These are phyloP conservation scores for Chaetoderma sp. DNA, from an alignment of 2,888 invertebrate genomes.

Conservation along the genomic window DNA sequence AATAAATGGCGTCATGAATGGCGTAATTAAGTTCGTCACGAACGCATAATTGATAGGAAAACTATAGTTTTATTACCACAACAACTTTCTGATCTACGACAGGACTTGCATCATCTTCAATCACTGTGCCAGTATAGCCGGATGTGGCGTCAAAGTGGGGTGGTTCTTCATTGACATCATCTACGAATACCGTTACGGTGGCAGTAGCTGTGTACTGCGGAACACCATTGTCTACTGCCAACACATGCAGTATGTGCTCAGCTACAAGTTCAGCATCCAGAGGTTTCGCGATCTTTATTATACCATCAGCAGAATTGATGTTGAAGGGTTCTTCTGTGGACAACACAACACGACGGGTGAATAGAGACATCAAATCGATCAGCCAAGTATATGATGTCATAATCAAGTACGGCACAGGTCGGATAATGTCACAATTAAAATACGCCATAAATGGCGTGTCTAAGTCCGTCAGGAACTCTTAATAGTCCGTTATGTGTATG, in stretches of 20 bases:
- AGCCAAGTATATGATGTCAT: too few species aligned
- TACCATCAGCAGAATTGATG: neutral
- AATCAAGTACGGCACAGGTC: too few species aligned
- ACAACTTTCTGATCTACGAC: constrained; percentile 20
- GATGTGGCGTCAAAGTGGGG: constrained; percentile 27
- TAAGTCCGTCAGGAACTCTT: too few species aligned
- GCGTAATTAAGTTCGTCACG: too few species aligned
- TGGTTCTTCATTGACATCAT: constrained; percentile 37
- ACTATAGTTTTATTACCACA: too few species aligned
- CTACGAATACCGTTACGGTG: constrained; percentile 24
- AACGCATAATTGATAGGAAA: too few species aligned
- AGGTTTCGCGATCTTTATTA: neutral
- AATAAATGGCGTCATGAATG: too few species aligned
- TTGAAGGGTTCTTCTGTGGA: neutral
- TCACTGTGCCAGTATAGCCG: constrained; percentile 28
- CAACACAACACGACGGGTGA: too few species aligned
- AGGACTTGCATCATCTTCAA: constrained; percentile 29
- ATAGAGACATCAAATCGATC: too few species aligned
- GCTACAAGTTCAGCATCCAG: neutral
- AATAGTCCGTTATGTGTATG: too few species aligned
- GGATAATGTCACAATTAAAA: too few species aligned
- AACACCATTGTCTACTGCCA: constrained; percentile 12
- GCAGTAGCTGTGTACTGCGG: constrained; percentile 23
- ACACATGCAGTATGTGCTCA: constrained; percentile 5
- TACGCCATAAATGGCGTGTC: too few species aligned